Evolutionary conservation across 2,888 invertebrate genomes (phyloP), one percentile per base, ranked within the genome.

Genomic region (Polydesmus complanatus): DNA sequence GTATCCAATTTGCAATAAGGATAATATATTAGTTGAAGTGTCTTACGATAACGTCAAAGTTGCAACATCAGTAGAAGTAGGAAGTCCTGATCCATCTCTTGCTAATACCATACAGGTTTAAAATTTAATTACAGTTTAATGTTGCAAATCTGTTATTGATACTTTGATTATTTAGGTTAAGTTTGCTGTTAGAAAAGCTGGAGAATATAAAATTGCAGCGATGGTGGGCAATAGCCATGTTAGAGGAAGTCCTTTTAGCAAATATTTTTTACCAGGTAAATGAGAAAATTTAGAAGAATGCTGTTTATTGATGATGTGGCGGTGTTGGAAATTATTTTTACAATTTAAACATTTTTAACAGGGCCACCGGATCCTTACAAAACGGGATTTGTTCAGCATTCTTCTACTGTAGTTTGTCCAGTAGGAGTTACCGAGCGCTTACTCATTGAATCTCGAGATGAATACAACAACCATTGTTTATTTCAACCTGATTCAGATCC

Each of bases 1-100:
- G 66, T 94, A 93, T 79, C 92, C 92, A 67, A 86, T 94, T 73
- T 91, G 91, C 77, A 90, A 91, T 79, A 88, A 88, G 64, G 94
- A 94, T 77, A 86, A 88, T 73, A 82, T 94, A 67, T 81, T 85
- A 68, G 86, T 93, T 66, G 86, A 88, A 77, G 89, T 94, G 69
- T 84, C 85, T 61, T 88, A 90, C 71, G 89, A 88, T 65, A 84
- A 86, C 53, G 81, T 86, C 69, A 77, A 86, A 81, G 82, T 88
- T 66, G 85, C 90, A 14, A 86, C 88, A 54, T 84, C 91, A 64
- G 83, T 88, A 68, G 91, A 93, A 77, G 78, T 92, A 70, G 93
- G 92, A 53, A 86, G 88, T 8, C 83, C 83, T 37, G 88, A 91
- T 74, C 88, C 90, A 22, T 83, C 85, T 69, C 83, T 83, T 70